Base-by-base conservation (phyloP, 2,888 invertebrate species). In the Minunthozetes semirufus region DNA sequence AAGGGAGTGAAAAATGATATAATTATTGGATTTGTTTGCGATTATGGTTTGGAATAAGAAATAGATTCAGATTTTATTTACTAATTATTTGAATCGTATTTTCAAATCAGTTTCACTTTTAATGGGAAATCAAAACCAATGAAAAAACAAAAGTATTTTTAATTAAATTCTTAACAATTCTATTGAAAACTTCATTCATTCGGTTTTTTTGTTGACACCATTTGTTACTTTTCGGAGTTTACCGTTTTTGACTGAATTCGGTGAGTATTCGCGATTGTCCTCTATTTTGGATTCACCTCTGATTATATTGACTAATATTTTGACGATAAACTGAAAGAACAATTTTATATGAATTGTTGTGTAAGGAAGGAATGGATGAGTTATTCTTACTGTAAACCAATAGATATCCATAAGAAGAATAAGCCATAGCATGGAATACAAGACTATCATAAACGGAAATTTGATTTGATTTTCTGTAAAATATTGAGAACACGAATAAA, bases 251-350 rank as follows among this genome's bases (percentile, higher is more conserved):
- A 9, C 22, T 13, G 19, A 19, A 4, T 25, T 56, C 22, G 11
- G 9, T 63, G 38, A 38, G n/a, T 61, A 80, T 76, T 82, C 82
- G 29, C 82, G 77, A 6, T 80, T 80, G 75, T 82, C 82, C 74
- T 82, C 81, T 1, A 82, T 78, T 29, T 79, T 78, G 76, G 81
- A 77, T 76, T 81, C 80, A 9, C 82, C 82, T 56, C 80, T 81
- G 9, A 80, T 80, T 63, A 82, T 81, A 75, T 80, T 80, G 72
- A 79, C 80, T 68, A 83, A 77, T 75, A 82, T 79, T 68, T 79
- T 78, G 29, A 82, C 59, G 50, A 82, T 81, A 78, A 81, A 81
- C 82, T 82, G 77, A 61, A 80, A 78, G n/a, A 72, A 76, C 70
- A 59, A 8, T 25, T 29, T 3, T 4, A 1, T n/a, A 19, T n/a